phyloP scores from a whole-genome alignment of 2,113 vertebrate species.

The Megaceryle maxima region DNA sequence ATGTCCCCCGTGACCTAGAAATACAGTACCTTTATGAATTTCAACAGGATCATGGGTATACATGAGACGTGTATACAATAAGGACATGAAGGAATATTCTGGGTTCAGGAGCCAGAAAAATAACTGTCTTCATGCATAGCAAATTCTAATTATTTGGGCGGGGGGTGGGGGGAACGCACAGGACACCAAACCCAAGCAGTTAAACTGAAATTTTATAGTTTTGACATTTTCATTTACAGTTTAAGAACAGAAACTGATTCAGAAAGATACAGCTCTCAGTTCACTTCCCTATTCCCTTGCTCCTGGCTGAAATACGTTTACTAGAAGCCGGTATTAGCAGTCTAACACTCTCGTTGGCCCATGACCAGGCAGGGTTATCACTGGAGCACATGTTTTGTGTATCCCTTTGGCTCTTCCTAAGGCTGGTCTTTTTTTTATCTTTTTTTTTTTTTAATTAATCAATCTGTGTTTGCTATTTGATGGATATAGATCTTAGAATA shows the following conservation, averaged over 20 bases:
- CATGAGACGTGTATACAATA: not conserved
- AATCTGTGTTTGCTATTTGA: not conserved
- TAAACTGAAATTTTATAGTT: not conserved
- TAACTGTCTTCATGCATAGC: not conserved
- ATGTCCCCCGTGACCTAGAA: not conserved
- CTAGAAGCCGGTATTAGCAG: not conserved
- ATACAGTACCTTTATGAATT: not conserved
- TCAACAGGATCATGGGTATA: not conserved
- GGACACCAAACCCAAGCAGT: not conserved
- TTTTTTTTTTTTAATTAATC: not conserved
- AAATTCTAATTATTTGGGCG: not conserved
- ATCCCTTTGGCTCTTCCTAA: accelerated
- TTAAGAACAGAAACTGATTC: not conserved
- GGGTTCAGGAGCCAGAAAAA: not conserved
- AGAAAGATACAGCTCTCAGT: not conserved
- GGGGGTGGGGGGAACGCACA: not conserved
- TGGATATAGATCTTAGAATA: not conserved
- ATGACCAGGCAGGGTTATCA: not conserved
- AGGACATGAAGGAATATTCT: not conserved
- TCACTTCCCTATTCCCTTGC: not conserved
- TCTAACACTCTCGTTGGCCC: not conserved
- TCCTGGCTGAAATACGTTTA: not conserved
- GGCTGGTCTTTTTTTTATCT: too few relatives aligned
- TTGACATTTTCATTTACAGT: not conserved
- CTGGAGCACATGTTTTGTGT: accelerated